These are phyloP conservation scores for Lampropteryx suffumata DNA, from an alignment of 2,888 invertebrate species.

Conservation along the genomic window DNA sequence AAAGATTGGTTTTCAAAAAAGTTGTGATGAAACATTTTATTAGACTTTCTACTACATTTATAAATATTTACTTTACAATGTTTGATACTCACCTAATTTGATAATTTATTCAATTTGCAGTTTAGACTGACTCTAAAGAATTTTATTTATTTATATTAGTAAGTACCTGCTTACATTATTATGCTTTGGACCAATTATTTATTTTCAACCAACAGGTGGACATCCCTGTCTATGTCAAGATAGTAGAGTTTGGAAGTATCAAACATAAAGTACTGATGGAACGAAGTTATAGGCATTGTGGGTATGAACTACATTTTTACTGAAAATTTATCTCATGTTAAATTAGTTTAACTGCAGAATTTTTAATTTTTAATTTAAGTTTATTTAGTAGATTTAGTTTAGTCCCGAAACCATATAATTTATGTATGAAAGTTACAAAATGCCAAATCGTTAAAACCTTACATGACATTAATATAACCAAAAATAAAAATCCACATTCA, in stretches of 20 bases:
- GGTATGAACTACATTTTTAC: slow-evolving; percentile 19
- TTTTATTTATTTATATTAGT: not conserved
- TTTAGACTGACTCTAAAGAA: not conserved
- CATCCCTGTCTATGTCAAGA: slow-evolving; percentile 23
- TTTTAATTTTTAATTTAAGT: too few relatives aligned
- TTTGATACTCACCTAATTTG: too few relatives aligned
- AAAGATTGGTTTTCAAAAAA: too few relatives aligned
- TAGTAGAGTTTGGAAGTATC: slow-evolving; percentile 22
- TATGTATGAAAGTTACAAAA: too few relatives aligned
- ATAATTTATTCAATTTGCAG: not conserved
- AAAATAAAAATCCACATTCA: too few relatives aligned
- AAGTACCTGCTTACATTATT: not conserved
- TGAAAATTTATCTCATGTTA: slow-evolving; percentile 10
- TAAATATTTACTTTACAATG: too few relatives aligned
- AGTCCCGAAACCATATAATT: too few relatives aligned
- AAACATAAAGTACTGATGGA: slow-evolving; percentile 21
- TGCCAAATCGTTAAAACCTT: too few relatives aligned
- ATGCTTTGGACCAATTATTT: slow-evolving; percentile 8
- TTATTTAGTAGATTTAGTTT: too few relatives aligned
- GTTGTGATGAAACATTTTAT: too few relatives aligned
- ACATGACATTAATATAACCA: too few relatives aligned
- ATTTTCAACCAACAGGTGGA: slow-evolving; percentile 26
- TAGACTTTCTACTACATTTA: too few relatives aligned
- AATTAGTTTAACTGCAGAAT: not conserved
- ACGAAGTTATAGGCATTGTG: slow-evolving; percentile 25